phyloP scores from a whole-genome alignment of 2,113 vertebrate genomes.

The Gavia stellata region DNA sequence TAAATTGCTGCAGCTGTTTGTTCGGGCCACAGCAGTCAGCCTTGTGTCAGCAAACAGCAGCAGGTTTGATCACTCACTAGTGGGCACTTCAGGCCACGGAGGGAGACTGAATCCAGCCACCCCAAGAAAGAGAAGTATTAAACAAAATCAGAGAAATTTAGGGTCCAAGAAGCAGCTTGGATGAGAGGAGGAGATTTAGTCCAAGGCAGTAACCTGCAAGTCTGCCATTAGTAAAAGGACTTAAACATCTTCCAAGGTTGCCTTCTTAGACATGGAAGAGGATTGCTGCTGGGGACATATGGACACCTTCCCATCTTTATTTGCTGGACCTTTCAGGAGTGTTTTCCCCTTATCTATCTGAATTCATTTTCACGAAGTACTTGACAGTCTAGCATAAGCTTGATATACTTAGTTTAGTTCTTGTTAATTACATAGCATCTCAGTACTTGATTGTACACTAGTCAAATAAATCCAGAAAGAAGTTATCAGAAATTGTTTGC shows the following conservation, averaged over 20 bases:
- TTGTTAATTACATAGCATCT: not conserved
- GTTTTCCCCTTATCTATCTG: not conserved
- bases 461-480: not conserved
- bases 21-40: not conserved
- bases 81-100: not conserved
- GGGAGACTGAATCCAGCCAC: not conserved
- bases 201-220: not conserved
- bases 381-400: not conserved
- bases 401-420: not conserved
- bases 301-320: not conserved
- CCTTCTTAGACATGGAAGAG: not conserved
- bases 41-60: not conserved
- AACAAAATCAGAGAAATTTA: not conserved
- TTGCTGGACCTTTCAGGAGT: not conserved
- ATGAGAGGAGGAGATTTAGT: not conserved
- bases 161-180: not conserved
- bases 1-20: not conserved
- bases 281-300: not conserved
- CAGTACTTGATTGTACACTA: not conserved
- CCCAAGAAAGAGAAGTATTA: not conserved
- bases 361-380: not conserved
- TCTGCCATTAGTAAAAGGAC: not conserved
- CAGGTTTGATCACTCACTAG: fast-evolving
- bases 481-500: not conserved
- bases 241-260: not conserved